A percentile compares a stretch with the other conserved stretches of the same genome.
These are phyloP conservation scores for Brachyrhaphis roseni DNA, from an alignment of 2,797 vertebrate species.

Conservation along the genomic window DNA sequence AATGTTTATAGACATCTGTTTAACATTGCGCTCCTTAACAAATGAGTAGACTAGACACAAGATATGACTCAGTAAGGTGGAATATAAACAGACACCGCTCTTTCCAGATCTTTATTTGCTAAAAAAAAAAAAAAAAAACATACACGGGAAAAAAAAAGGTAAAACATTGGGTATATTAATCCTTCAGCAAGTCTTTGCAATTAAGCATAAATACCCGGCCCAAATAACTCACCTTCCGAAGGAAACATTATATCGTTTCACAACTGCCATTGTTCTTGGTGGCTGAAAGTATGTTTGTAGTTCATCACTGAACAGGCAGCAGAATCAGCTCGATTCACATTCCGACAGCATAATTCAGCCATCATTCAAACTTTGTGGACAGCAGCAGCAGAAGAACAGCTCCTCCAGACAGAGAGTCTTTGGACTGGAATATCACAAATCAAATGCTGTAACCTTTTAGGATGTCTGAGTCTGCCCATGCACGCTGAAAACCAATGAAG, in stretches of 20 bases:
- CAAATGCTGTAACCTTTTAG: conserved; percentile 81
- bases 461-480: conserved; percentile 71
- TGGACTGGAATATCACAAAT: conserved; percentile 77
- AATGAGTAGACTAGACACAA: neutral
- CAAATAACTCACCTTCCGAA: conserved; percentile 59
- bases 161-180: neutral
- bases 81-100: neutral
- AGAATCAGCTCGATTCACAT: conserved; percentile 72
- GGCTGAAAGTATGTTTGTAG: conserved; percentile 66
- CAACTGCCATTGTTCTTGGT: conserved; percentile 78
- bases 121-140: neutral
- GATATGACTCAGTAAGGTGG: neutral
- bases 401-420: conserved; percentile 57
- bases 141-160: neutral
- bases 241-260: conserved; percentile 48
- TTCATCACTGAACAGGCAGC: conserved; percentile 78
- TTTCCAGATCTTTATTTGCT: neutral
- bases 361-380: conserved; percentile 81
- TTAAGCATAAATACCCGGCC: neutral
- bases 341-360: conserved; percentile 73
- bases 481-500: conserved; percentile 75
- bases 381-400: conserved; percentile 73
- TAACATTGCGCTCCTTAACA: neutral
- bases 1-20: neutral
- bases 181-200: neutral